phyloP scores from a whole-genome alignment of 1,140 invertebrate genomes.

The Drosophila navojoa region DNA sequence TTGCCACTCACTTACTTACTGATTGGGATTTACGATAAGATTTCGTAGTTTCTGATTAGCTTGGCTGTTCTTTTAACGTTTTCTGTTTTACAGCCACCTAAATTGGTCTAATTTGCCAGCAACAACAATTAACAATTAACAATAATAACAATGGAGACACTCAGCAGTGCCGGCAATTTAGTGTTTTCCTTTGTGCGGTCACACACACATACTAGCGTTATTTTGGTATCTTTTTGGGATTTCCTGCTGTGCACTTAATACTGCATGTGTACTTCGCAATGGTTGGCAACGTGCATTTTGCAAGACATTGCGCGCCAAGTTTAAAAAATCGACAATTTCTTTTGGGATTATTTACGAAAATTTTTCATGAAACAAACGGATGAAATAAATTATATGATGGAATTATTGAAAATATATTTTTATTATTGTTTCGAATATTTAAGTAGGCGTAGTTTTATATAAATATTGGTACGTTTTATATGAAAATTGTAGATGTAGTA shows the following conservation, averaged over 20 bases:
- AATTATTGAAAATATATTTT: too few relatives aligned
- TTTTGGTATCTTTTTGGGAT: slow-evolving; percentile 12
- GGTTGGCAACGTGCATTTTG: slow-evolving; percentile 37
- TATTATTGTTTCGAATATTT: too few relatives aligned
- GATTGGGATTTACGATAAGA: slow-evolving; percentile 5
- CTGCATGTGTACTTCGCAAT: slow-evolving; percentile 5
- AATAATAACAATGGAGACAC: not conserved
- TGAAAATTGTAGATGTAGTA: too few relatives aligned
- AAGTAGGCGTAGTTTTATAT: too few relatives aligned
- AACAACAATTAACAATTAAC: slow-evolving; percentile 24
- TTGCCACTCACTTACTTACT: not conserved
- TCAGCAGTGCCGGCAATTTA: slow-evolving; percentile 16
- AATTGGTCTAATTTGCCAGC: slow-evolving; percentile 5
- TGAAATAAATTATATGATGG: too few relatives aligned
- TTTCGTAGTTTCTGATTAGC: slow-evolving; percentile 23
- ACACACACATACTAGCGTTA: not conserved
- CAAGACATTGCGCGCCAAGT: slow-evolving; percentile 12
- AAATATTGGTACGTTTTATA: too few relatives aligned
- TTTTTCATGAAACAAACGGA: not conserved
- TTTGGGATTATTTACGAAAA: not conserved
- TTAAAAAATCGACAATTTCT: slow-evolving; percentile 73
- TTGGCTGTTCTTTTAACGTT: not conserved
- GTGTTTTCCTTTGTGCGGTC: not conserved
- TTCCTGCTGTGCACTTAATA: not conserved
- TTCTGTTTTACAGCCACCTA: slow-evolving; percentile 10